Conservation (phyloP, 2,113 vertebrate species). For the Butorides virescens region DNA sequence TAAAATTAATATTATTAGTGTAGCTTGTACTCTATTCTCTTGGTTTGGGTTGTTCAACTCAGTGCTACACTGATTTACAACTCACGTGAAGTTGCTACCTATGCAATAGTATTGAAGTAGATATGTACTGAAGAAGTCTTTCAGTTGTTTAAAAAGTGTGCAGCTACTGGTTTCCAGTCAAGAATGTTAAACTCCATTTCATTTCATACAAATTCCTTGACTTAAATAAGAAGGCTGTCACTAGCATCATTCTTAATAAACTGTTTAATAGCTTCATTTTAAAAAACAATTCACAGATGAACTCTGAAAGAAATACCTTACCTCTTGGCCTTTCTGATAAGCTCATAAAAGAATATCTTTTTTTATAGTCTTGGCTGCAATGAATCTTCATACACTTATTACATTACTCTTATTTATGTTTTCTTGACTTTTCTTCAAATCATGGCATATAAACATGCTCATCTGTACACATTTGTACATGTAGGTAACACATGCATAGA, state of each 20-base stretch:
- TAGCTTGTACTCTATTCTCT: background rate
- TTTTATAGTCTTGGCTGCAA: background rate
- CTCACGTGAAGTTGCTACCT: background rate
- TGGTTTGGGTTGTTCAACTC: background rate
- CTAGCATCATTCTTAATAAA: background rate
- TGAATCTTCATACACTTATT: background rate
- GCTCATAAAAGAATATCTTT: background rate
- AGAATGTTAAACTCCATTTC: background rate
- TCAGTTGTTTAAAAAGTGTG: background rate
- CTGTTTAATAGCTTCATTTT: background rate
- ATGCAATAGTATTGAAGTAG: background rate
- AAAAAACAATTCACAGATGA: background rate
- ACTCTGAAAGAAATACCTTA: background rate
- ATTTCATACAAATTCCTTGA: background rate
- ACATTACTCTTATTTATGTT: background rate
- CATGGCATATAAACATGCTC: background rate
- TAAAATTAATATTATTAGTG: background rate
- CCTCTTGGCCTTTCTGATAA: background rate
- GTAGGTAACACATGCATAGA: background rate
- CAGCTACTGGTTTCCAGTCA: background rate
- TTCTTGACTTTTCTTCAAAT: background rate
- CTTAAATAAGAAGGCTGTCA: background rate
- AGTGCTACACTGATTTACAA: background rate
- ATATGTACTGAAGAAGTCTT: background rate
- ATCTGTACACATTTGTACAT: background rate